Base-by-base conservation (phyloP, 2,888 invertebrate species). In the Strigamia transsilvanica region DNA sequence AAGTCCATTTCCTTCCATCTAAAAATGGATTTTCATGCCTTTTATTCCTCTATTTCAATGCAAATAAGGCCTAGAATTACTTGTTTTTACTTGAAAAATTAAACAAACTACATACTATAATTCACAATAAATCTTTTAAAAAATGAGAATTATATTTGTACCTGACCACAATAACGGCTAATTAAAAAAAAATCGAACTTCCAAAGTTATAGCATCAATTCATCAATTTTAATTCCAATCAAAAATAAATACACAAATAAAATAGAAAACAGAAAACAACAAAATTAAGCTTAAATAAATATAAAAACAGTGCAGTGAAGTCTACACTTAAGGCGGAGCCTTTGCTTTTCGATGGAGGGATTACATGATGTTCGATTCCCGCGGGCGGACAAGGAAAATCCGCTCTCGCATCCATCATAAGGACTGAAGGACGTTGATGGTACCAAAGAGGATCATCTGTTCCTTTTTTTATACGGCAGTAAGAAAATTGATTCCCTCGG, bases 361-460 rank as follows among this genome's bases (percentile, higher is more conserved):
- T 66, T 66, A 66, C 61, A 66, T 66, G 61, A 66, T 66, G 61
- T 66, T 66, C 61, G 21, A 10, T 66, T 66, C 61, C 61, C 61
- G 13, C 21, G 61, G 61, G 61, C 61, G 18, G 61, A 66, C 61
- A 66, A 66, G 61, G 61, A 21, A 66, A 66, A 66, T 66, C 61
- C 61, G 61, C 21, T 66, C 61, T 66, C 61, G 23, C 61, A 66
- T 66, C 61, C 61, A 66, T 66, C 61, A 66, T 66, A 66, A 66
- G 21, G 61, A 66, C 21, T 21, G 21, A 66, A 66, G 61, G 21
- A 66, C 61, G 21, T 66, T 66, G 61, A 66, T 66, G 61, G 61
- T 66, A 66, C 61, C 61, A 66, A 66, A 66, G 61, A 66, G 61
- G 61, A 66, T 66, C 61, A 66, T 66, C 61, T 66, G 61, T 23